These are phyloP conservation scores for Babyrousa celebensis DNA, from an alignment of 2,797 vertebrate genomes.

Conservation along the genomic window DNA sequence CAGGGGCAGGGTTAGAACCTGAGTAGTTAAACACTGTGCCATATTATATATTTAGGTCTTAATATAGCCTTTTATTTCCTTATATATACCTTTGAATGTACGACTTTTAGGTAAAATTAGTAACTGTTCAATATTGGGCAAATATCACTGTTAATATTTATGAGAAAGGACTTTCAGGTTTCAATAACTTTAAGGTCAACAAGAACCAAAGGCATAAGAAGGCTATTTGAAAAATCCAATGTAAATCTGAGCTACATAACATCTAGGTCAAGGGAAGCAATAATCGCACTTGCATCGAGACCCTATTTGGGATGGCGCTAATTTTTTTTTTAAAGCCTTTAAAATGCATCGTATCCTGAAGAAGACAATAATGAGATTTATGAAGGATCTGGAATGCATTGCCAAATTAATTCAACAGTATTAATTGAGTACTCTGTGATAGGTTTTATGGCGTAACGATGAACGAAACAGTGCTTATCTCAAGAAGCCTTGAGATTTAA, in stretches of 20 bases:
- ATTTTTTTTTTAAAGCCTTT: constrained; percentile 13
- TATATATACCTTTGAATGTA: not conserved
- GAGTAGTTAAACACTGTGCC: not conserved
- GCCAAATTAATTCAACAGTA: not conserved
- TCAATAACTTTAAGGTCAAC: constrained; percentile 33
- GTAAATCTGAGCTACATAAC: not conserved
- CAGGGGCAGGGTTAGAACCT: constrained; percentile 19
- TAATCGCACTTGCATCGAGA: not conserved
- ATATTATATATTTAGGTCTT: not conserved
- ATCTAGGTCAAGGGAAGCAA: not conserved
- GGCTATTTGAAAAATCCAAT: constrained; percentile 40
- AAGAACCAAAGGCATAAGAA: constrained; percentile 22
- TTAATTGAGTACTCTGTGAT: not conserved
- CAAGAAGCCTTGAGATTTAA: not conserved
- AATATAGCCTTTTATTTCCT: not conserved
- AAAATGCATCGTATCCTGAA: not conserved
- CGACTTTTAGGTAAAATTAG: constrained; percentile 25
- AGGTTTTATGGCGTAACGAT: not conserved
- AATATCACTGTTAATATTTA: constrained; percentile 19
- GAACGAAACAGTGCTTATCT: not conserved
- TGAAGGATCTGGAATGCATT: not conserved
- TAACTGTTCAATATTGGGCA: constrained; percentile 7
- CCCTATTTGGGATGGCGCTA: not conserved
- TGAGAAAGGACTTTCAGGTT: constrained; percentile 31
- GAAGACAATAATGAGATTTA: not conserved